Evolutionary conservation across 2,113 vertebrate genomes (phyloP), one percentile per base, ranked within the genome.

Genomic region (Taurulus bubalis): DNA sequence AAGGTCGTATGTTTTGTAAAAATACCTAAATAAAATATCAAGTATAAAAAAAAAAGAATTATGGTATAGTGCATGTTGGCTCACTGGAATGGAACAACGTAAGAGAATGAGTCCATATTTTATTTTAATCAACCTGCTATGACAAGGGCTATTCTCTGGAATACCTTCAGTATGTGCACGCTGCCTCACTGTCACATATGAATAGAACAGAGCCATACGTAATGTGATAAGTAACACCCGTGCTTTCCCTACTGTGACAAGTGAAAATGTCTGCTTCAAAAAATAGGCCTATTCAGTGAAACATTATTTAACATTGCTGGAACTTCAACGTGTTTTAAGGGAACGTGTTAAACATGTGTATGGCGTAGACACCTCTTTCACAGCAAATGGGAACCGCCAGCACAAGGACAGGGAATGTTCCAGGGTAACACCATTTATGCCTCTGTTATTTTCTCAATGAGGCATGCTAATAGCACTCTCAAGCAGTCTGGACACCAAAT

Each of bases 381-480:
- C 36, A 22, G 16, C 18, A 49, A 49, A 49, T 49, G 18, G 15
- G 58, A 32, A 49, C 26, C 64, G 53, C 15, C 56, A 20, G 45
- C 24, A 58, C 14, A 56, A n/a, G 8, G 51, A 67, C 78, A 20
- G 40, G 14, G 32, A 66, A 60, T 9, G 24, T 59, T 60, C 49
- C 15, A 8, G 20, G 34, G n/a, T 26, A 66, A 68, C 22, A 45
- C 28, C 30, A 62, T 58, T 77, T 70, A 49, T 47, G 36, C 38
- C 14, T 20, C 9, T 66, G 70, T 60, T 38, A 58, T 62, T 63
- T 79, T 69, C 66, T 66, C 55, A 66, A 58, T 75, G 51, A 71
- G 65, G 58, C 53, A 79, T 79, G 71, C 70, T 73, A 79, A 76
- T 51, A 76, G 75, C 49, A 30, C 62, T 83, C 40, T 81, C 16